Conservation (phyloP, 1,140 invertebrate species). For the Drosophila dunni region DNA sequence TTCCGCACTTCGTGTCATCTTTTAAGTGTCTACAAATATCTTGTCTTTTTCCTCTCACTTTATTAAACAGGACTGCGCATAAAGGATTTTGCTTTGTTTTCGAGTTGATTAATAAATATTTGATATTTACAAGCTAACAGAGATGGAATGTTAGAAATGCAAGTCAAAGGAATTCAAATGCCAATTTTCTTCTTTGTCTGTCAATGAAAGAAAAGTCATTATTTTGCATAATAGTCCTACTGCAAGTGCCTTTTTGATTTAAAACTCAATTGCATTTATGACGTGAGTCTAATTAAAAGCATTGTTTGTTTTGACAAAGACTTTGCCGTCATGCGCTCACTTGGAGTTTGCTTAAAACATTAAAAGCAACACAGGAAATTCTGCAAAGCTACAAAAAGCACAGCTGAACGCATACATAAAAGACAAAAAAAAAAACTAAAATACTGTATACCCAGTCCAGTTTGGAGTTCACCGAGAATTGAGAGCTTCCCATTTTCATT, state of each 20-base stretch:
- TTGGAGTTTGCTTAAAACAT: conserved; percentile 2
- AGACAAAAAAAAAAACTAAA: no score
- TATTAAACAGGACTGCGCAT: no score
- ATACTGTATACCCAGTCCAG: neutral
- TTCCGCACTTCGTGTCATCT: no score
- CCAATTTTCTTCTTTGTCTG: neutral
- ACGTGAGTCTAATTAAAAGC: conserved; percentile 11
- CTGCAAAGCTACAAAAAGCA: neutral
- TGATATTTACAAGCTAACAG: conserved; percentile 5
- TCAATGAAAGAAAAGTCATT: neutral
- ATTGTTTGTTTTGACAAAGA: conserved; percentile 7
- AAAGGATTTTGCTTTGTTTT: neutral
- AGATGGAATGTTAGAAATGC: conserved; percentile 4
- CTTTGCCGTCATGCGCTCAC: neutral
- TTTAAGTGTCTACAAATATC: no score
- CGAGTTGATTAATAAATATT: conserved; percentile 13
- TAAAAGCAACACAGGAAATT: neutral
- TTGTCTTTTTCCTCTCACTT: no score
- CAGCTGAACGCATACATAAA: conserved; percentile 3
- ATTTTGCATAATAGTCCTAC: neutral
- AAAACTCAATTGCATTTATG: conserved; percentile 16
- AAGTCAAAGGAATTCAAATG: neutral
- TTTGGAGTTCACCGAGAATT: neutral
- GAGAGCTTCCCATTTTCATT: conserved; percentile 8
- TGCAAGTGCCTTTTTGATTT: conserved; percentile 21